Percentiles rank a stretch among this genome's conserved stretches.
These are phyloP conservation scores for Lordiphosa stackelbergi DNA, from an alignment of 1,140 invertebrate genomes.

Conservation along the genomic window DNA sequence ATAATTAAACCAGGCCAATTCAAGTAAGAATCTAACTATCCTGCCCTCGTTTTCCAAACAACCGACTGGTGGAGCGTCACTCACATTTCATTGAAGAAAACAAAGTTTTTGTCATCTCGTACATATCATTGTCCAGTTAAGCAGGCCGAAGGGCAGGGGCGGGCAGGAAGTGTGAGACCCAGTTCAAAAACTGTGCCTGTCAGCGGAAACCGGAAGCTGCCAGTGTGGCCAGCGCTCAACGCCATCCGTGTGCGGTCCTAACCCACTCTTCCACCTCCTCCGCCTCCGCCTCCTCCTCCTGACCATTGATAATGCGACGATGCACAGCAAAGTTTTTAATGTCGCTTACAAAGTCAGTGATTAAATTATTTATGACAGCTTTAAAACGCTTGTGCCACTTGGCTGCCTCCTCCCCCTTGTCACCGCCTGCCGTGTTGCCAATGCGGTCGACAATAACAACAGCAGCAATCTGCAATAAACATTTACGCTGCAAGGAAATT, in stretches of 20 bases:
- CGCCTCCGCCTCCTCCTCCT: background rate
- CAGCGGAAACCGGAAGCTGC: slow-evolving; percentile 51
- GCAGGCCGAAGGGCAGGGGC: slow-evolving; percentile 16
- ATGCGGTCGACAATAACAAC: slow-evolving; percentile 12
- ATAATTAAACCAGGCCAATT: too few relatives aligned
- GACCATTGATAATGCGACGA: slow-evolving; percentile 30
- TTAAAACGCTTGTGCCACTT: slow-evolving; percentile 50
- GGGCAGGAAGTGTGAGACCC: slow-evolving; percentile 19
- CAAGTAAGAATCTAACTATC: too few relatives aligned
- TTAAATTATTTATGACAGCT: slow-evolving; percentile 73
- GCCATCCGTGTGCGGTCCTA: slow-evolving; percentile 27
- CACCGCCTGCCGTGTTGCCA: slow-evolving; percentile 33
- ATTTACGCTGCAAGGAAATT: slow-evolving; percentile 47
- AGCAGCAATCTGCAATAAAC: slow-evolving; percentile 38
- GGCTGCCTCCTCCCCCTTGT: slow-evolving; percentile 14
- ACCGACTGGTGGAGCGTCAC: too few relatives aligned
- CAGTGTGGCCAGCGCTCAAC: slow-evolving; percentile 51
- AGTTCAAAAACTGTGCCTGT: slow-evolving; percentile 43
- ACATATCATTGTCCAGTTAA: slow-evolving; percentile 28
- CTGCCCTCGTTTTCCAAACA: too few relatives aligned
- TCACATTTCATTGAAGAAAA: slow-evolving; percentile 5
- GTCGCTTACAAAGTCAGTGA: slow-evolving; percentile 62
- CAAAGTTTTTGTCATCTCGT: slow-evolving; percentile 22
- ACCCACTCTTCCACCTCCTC: background rate
- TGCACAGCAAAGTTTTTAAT: slow-evolving; percentile 40